A percentile compares a stretch with the other conserved stretches of the same genome.
Conservation (phyloP, 37 sponge, comb jelly and placozoan genomes). For the Cladorhizidae sp. region DNA sequence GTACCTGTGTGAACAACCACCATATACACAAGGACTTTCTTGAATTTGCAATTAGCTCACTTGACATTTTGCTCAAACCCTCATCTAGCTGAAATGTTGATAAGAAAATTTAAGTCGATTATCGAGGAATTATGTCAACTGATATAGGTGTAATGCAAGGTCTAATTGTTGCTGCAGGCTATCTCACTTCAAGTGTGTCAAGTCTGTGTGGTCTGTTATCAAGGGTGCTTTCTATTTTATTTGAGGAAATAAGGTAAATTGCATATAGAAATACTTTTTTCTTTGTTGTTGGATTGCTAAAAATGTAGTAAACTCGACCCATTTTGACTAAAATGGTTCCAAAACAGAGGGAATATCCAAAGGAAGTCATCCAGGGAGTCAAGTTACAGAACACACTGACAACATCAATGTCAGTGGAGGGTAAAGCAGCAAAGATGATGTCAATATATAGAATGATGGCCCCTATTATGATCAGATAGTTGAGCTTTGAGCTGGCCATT, state of each 20-base stretch:
- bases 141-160: too few relatives aligned
- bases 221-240: background rate
- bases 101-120: too few relatives aligned
- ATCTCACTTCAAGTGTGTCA: too few relatives aligned
- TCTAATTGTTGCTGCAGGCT: too few relatives aligned
- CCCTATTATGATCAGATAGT: conserved; percentile 45
- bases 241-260: background rate
- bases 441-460: conserved; percentile 45
- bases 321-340: conserved; percentile 52
- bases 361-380: conserved; percentile 24
- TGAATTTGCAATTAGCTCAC: too few relatives aligned
- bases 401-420: background rate
- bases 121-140: too few relatives aligned
- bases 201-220: background rate
- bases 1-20: too few relatives aligned
- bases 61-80: too few relatives aligned
- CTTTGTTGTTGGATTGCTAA: conserved; percentile 32
- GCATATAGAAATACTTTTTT: conserved; percentile 8
- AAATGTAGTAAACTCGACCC: conserved; percentile 56
- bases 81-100: too few relatives aligned
- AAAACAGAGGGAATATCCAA: conserved; percentile 60
- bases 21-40: too few relatives aligned
- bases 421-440: conserved; percentile 18
- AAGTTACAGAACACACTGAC: conserved; percentile 50
- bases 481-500: conserved; percentile 50